Base-by-base conservation (phyloP, 2,888 invertebrate species). In the Sphaerophoria taeniata region DNA sequence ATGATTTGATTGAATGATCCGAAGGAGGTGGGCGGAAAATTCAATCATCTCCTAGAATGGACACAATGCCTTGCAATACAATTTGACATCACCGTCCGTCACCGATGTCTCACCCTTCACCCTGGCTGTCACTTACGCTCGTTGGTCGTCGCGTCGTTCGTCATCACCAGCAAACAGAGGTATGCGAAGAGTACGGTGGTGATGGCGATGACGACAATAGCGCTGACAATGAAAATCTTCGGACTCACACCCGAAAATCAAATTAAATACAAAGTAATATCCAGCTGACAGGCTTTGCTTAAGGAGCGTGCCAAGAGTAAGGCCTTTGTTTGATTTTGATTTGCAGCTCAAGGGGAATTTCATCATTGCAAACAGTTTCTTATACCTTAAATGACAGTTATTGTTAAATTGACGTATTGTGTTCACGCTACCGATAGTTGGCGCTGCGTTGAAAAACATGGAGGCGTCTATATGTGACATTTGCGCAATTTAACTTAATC, bases 1-100 rank as follows among this genome's bases (percentile, higher is more conserved):
- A 76, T 84, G 84, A 84, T 84, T 84, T 84, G 84, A 84, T 84
- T 84, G 79, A 84, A 75, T 75, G 84, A 79, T 84, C 72, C 36
- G 24, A 60, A 69, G 84, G 67, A 76, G 72, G 51, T 43, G 72
- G 75, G 56, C 47, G 51, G 67, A 76, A 76, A 79, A 79, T 84
- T 84, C 67, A 84, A 84, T 84, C 79, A 72, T 76, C 61, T 69
- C 75, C 75, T 39, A 79, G 79, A 75, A 67, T 79, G 79, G 83
- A 75, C 79, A 71, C 70, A 65, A 43, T 45, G 60, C 55, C 31
- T 55, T 9, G 6, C 71, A 60, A 58, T 33, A 71, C 49, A 74
- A 56, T 67, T 51, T 67, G 16, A 11, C 34, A 24, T n/a, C 36
- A 34, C 16, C 24, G 7, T 6, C 61, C 24, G 6, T 6, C 61